Evolutionary conservation across 2,888 invertebrate species (phyloP).

Genomic region (Sphaerophoria taeniata): DNA sequence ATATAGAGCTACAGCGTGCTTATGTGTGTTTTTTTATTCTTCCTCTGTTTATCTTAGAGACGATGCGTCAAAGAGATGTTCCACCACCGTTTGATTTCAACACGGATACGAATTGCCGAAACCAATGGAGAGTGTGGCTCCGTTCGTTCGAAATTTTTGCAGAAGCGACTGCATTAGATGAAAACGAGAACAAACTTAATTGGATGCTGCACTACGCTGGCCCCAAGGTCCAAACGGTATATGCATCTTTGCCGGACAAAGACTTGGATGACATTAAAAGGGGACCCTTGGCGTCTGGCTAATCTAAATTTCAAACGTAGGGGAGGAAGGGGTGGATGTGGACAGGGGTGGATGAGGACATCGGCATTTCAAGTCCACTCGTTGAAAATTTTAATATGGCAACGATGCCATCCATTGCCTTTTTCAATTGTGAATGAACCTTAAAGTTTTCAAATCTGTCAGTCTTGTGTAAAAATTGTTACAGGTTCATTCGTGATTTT

Average conservation of each 20-base stretch:
- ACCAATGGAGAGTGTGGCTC: constrained; percentile 4
- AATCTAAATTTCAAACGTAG: background rate
- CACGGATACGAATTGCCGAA: constrained; percentile 7
- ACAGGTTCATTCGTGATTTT: too few species aligned
- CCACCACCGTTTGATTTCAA: constrained; percentile 2
- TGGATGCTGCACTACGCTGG: constrained; percentile 11
- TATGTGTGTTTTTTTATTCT: constrained; percentile 1
- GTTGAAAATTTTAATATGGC: too few species aligned
- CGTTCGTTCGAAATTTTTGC: constrained; percentile 9
- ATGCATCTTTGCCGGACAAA: background rate
- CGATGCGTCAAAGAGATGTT: constrained; percentile 11
- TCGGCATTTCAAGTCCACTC: too few species aligned
- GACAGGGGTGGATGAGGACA: background rate
- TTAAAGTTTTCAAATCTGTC: too few species aligned
- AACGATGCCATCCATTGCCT: too few species aligned
- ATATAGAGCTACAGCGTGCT: background rate
- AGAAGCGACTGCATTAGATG: constrained; percentile 4
- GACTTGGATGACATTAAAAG: background rate
- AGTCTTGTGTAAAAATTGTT: too few species aligned
- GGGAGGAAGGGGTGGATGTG: too few species aligned
- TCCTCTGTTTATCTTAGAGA: background rate
- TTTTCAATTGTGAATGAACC: too few species aligned
- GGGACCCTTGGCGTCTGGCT: background rate
- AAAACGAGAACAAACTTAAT: background rate
- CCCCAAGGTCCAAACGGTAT: background rate